Conservation (phyloP, 2,113 vertebrate species). For the Hippocampus barbouri region DNA sequence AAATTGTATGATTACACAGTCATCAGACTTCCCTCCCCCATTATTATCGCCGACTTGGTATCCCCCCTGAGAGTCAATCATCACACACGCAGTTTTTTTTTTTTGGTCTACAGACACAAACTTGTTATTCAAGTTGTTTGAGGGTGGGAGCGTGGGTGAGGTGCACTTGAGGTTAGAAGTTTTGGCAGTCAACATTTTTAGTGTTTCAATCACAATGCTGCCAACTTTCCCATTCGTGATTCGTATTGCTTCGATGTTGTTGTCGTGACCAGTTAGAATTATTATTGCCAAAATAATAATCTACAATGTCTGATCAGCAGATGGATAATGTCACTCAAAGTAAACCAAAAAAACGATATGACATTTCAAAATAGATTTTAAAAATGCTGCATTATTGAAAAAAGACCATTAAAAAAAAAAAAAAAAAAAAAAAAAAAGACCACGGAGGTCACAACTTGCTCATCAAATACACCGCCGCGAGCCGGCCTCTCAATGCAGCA, state of each 20-base stretch:
- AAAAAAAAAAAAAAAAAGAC: too few species aligned
- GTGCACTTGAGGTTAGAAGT: neutral
- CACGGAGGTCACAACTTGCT: too few species aligned
- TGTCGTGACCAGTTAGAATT: neutral
- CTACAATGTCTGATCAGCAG: neutral
- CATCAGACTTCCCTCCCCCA: neutral
- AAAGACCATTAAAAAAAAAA: too few species aligned
- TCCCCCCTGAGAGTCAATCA: neutral
- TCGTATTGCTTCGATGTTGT: neutral
- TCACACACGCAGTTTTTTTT: neutral
- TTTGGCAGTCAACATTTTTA: neutral
- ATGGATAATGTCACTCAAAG: neutral
- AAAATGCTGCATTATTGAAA: neutral
- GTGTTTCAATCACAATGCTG: neutral
- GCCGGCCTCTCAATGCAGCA: conserved; percentile 13
- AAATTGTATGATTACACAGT: neutral
- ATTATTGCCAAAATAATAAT: neutral
- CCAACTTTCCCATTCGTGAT: neutral
- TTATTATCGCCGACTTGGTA: neutral
- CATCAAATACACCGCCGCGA: conserved; percentile 7
- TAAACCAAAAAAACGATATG: neutral
- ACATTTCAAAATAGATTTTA: neutral
- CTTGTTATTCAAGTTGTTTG: neutral
- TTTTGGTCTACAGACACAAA: neutral
- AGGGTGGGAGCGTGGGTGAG: neutral